A percentile compares a stretch with the other conserved stretches of the same genome.
phyloP scores from a whole-genome alignment of 1,140 invertebrate genomes.

The Zaprionus camerounensis region DNA sequence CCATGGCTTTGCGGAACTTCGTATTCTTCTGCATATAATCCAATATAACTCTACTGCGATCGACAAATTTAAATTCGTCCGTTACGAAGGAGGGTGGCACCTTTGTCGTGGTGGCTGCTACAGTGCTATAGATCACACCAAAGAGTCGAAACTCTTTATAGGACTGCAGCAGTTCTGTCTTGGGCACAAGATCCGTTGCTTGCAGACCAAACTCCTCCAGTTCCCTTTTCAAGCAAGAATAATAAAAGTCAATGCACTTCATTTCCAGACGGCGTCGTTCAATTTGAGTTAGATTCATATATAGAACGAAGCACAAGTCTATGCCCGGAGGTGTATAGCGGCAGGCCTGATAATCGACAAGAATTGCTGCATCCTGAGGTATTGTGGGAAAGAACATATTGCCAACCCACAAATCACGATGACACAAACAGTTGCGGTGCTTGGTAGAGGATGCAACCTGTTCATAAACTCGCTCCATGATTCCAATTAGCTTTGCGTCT shows the following conservation, averaged over 20 bases:
- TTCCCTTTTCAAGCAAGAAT: slow-evolving; percentile 34
- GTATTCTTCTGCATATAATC: slow-evolving; percentile 55
- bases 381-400: slow-evolving; percentile 86
- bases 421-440: slow-evolving; percentile 86
- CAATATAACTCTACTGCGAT: slow-evolving; percentile 57
- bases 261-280: slow-evolving; percentile 42
- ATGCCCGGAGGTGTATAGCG: slow-evolving; percentile 86
- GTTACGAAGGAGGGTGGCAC: slow-evolving; percentile 59
- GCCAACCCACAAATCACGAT: slow-evolving; percentile 87
- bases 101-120: slow-evolving; percentile 62
- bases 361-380: slow-evolving; percentile 79
- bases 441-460: slow-evolving; percentile 67
- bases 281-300: slow-evolving; percentile 55
- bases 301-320: slow-evolving; percentile 85
- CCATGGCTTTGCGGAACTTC: slow-evolving; percentile 53
- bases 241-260: slow-evolving; percentile 58
- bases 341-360: slow-evolving; percentile 87
- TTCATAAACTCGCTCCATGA: slow-evolving; percentile 52
- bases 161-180: slow-evolving; percentile 59
- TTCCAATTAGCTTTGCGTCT: slow-evolving; percentile 28
- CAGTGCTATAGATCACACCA: slow-evolving; percentile 61
- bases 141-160: slow-evolving; percentile 71
- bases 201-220: slow-evolving; percentile 26
- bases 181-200: slow-evolving; percentile 20
- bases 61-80: slow-evolving; percentile 68